Evolutionary conservation across 2,113 vertebrate genomes (phyloP).

Genomic region (Pangasianodon gigas): DNA sequence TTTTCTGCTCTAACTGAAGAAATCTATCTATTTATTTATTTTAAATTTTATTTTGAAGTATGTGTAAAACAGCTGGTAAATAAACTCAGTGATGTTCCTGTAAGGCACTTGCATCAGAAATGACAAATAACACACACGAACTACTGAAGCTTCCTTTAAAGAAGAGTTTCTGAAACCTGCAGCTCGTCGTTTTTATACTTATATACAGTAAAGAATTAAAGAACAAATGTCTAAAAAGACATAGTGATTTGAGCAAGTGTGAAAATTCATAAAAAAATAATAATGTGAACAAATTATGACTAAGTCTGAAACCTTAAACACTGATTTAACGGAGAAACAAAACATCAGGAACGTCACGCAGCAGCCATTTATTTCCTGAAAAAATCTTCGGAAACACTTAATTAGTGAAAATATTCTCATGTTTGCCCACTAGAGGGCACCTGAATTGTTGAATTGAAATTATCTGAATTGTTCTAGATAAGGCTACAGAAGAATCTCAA

Average conservation of each 20-base stretch:
- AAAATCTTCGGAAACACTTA: background rate
- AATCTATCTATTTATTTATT: background rate
- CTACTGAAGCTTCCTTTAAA: background rate
- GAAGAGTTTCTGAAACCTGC: background rate
- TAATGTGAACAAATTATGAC: background rate
- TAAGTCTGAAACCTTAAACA: background rate
- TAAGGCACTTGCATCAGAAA: slow-evolving; percentile 7
- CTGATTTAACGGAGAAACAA: background rate
- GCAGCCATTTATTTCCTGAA: background rate
- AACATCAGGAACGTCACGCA: background rate
- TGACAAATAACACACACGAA: background rate
- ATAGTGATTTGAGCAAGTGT: background rate
- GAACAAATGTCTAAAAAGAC: background rate
- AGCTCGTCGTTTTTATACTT: background rate
- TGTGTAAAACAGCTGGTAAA: background rate
- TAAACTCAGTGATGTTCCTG: background rate
- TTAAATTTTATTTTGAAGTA: background rate
- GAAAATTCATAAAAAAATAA: background rate
- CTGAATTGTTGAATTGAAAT: background rate
- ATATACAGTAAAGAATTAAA: background rate
- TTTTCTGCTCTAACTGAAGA: background rate
- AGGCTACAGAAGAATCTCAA: background rate
- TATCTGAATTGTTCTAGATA: background rate
- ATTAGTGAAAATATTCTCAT: background rate
- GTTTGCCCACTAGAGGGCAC: background rate